Evolutionary conservation across 2,113 vertebrate genomes (phyloP), one percentile per base, ranked within the genome.

Genomic region (Mastomys coucha): DNA sequence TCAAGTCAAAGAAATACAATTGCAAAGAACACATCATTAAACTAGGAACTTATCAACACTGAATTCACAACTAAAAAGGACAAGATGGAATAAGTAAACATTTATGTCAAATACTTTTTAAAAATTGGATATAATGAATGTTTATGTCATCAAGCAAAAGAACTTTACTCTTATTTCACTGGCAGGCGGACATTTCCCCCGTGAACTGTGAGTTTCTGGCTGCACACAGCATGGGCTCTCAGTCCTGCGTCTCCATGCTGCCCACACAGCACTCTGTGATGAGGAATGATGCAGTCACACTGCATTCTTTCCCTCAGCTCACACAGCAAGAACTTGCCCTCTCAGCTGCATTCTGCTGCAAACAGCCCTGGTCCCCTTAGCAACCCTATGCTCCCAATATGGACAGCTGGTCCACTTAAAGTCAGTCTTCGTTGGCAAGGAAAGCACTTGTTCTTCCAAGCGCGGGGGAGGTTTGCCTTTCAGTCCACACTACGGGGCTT

Each of bases 261-360:
- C 98, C 97, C 98, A 98, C 97, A 96, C 96, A 98, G 97, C 78
- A 95, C 75, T 98, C 95, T 97, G 94, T 94, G 96, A 98, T 97
- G 94, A 98, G 94, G 96, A 97, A 97, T 92, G 96, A 97, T 96
- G 98, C 96, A 97, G 98, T 97, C 77, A 16, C 97, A 98, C 96
- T 80, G 97, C 97, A 98, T 98, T 98, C 98, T 96, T 97, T 96
- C 97, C 95, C 97, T 98, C 96, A 88, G 95, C 96, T 98, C 96
- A 97, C 97, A 98, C 97, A 98, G 96, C 98, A 17, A 98, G 98
- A 98, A 98, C 98, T 98, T 87, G 58, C 98, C 97, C 98, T 98
- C 98, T 98, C 97, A 98, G 98, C 98, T 97, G 98, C 98, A 98
- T 98, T 99, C 98, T 98, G 99, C 97, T 69, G 63, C 96, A 2